Evolutionary conservation across 2,888 invertebrate species (phyloP), one percentile per base, ranked within the genome.

Genomic region (Mermis nigrescens): DNA sequence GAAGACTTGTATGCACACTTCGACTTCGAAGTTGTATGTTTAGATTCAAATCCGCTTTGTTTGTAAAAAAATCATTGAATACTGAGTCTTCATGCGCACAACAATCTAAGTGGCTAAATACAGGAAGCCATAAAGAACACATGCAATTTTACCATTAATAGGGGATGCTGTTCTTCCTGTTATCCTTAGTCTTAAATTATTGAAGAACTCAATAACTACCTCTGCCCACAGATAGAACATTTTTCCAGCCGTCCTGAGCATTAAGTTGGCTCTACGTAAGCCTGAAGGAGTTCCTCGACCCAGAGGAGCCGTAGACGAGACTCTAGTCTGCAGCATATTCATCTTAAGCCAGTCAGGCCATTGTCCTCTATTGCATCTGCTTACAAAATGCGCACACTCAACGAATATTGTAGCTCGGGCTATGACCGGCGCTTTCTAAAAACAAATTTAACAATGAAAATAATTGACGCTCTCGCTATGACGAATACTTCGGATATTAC

Each of bases 181-280:
- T n/a, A n/a, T n/a, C n/a, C n/a, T n/a, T n/a, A n/a, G n/a, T n/a
- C n/a, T n/a, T n/a, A n/a, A n/a, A n/a, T n/a, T n/a, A n/a, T n/a
- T n/a, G n/a, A n/a, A 15, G 15, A n/a, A n/a, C n/a, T n/a, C n/a
- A n/a, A n/a, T n/a, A n/a, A n/a, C 3, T 28, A 62, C 62, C 73
- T 77, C 89, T 53, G 86, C 91, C 92, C 92, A 92, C 70, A 89
- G 89, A 72, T 92, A 90, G 74, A 98, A 99, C 78, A 94, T 82
- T 76, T 92, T 87, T 0, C 94, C 98, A 27, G 95, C 95, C 7
- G 87, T 81, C 60, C 90, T 79, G 74, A 90, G 89, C 64, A 88
- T 76, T 15, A 83, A 79, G 67, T 84, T 83, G 60, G 67, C 68
- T 58, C 69, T 57, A 29, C 71, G 57, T 31, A 80, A 75, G 12